These are phyloP conservation scores for Caerostris darwini DNA, from an alignment of 1,140 invertebrate genomes.

Conservation along the genomic window DNA sequence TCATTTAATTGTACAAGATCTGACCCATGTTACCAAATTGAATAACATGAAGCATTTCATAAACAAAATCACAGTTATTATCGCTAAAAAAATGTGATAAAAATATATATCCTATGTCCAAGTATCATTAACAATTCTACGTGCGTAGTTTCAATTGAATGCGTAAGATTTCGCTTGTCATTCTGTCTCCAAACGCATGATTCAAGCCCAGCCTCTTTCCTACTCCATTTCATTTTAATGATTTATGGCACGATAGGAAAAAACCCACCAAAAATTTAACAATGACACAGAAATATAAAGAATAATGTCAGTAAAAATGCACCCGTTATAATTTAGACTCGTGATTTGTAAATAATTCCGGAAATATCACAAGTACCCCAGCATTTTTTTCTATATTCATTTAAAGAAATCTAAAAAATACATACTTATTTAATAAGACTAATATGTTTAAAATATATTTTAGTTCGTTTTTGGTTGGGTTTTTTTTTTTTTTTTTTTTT, in stretches of 20 bases:
- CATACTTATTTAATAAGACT: no score
- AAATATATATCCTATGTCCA: background rate
- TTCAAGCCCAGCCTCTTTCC: background rate
- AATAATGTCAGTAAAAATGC: no score
- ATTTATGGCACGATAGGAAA: background rate
- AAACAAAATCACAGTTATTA: background rate
- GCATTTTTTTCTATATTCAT: no score
- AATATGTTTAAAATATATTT: no score
- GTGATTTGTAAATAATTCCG: no score
- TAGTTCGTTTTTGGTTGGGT: no score
- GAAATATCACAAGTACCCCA: no score
- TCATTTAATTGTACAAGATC: no score
- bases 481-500: no score
- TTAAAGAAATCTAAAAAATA: no score
- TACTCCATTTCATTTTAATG: background rate
- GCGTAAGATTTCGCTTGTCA: background rate
- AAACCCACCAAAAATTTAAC: background rate
- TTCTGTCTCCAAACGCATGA: background rate
- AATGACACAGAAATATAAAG: no score
- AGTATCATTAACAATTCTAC: constrained; percentile 1
- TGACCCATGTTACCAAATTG: background rate
- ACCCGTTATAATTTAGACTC: no score
- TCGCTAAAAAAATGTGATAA: background rate
- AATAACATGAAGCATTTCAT: background rate
- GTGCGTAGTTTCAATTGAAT: constrained; percentile 6